Base-by-base conservation (phyloP, 1,140 invertebrate genomes). In the Caerostris darwini region DNA sequence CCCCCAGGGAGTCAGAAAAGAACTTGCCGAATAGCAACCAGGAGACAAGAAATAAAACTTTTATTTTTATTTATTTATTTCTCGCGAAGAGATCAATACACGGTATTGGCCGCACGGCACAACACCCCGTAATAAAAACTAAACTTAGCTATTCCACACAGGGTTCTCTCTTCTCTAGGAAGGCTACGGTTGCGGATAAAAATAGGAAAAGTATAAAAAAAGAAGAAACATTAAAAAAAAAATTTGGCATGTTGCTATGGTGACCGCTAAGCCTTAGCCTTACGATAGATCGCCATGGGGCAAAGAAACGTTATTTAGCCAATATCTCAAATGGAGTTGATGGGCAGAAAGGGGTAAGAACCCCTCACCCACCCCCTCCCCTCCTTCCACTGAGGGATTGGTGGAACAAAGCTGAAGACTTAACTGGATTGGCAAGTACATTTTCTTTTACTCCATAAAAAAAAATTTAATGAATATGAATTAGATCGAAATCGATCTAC, bases 61-160 rank as follows among this genome's bases (percentile, higher is more conserved):
- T n/a, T 61, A 14, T 34, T 34, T 34, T 34, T 34, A 34, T 34
- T 34, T 34, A 7, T 81, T 57, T 17, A 14, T 83, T 83, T 56
- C n/a, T 14, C 56, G 12, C 34, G 61, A 58, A n/a, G 89, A 34
- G 89, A 91, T 91, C 89, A 82, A 91, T 91, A 91, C 54, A 17
- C 50, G 64, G 34, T 89, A 89, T 89, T 89, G 87, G 34, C 34
- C 87, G 61, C 87, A 71, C 71, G 56, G 57, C n/a, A 81, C 89
- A 91, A 81, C 56, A 81, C 10, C 85, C 89, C n/a, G 92, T 82
- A 93, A 77, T 87, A 93, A 93, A 83, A 91, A 93, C 92, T 93
- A 93, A 93, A 93, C 92, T 69, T 50, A 54, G 92, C 14, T 77
- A 86, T 58, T 86, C 92, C 90, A 50, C 19, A 58, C 57, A 91